Conservation (phyloP, 2,113 vertebrate genomes). For the Daboia siamensis region DNA sequence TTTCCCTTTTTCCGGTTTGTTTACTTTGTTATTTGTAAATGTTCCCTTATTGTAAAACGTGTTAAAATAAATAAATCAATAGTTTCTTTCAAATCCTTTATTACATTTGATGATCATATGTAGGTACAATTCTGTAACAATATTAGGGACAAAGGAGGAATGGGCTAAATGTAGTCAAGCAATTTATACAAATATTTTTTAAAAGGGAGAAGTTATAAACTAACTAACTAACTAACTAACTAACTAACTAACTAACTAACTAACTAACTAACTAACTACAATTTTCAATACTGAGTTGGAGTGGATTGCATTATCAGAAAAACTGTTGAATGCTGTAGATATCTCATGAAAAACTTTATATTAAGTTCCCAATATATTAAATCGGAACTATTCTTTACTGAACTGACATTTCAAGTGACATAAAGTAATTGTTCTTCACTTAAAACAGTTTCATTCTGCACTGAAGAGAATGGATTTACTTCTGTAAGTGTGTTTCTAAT, state of each 20-base stretch:
- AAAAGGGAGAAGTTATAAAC: neutral
- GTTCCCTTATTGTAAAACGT: neutral
- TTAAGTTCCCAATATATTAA: slow-evolving; percentile 6
- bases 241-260: neutral
- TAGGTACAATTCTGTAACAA: neutral
- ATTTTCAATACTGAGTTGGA: neutral
- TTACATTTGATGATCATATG: neutral
- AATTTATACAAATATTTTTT: neutral
- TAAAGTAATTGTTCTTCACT: slow-evolving; percentile 49
- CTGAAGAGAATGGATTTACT: slow-evolving; percentile 51
- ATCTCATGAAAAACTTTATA: slow-evolving; percentile 15
- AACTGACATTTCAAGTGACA: slow-evolving; percentile 40
- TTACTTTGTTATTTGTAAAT: neutral
- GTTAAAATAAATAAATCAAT: neutral
- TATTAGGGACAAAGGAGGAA: neutral
- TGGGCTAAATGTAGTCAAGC: neutral
- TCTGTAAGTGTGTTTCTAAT: slow-evolving; percentile 76
- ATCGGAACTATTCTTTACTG: slow-evolving; percentile 16
- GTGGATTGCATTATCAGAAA: neutral
- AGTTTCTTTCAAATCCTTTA: neutral
- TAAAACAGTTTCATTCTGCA: slow-evolving; percentile 67
- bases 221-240: neutral
- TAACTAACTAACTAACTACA: neutral
- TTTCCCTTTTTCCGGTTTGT: neutral
- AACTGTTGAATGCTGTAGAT: neutral